phyloP scores from a whole-genome alignment of 1,140 invertebrate genomes.

The Macrotrachela quadricornifera region DNA sequence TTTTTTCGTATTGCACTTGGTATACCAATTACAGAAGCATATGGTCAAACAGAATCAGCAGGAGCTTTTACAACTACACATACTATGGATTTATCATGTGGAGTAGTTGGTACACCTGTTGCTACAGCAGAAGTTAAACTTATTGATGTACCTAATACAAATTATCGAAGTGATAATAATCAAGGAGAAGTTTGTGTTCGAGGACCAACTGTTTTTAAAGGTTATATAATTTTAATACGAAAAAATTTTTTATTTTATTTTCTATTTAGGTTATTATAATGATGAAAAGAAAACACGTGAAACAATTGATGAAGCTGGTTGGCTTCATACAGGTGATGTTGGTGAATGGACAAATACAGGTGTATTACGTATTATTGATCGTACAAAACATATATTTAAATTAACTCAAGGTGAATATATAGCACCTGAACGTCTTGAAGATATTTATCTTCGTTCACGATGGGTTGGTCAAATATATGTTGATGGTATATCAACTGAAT shows the following conservation, averaged over 20 bases:
- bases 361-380: slow-evolving; percentile 75
- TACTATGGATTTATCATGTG: slow-evolving; percentile 65
- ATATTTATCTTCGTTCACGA: slow-evolving; percentile 70
- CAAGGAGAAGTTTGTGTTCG: slow-evolving; percentile 49
- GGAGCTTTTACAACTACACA: slow-evolving; percentile 72
- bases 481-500: slow-evolving; percentile 40
- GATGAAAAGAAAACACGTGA: slow-evolving; percentile 28
- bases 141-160: slow-evolving; percentile 88
- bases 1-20: slow-evolving; percentile 78
- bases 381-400: slow-evolving; percentile 76
- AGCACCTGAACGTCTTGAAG: slow-evolving; percentile 94
- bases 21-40: slow-evolving; percentile 55
- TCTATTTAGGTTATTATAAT: neutral
- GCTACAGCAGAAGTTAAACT: slow-evolving; percentile 75
- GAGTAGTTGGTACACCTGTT: slow-evolving; percentile 72
- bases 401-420: slow-evolving; percentile 64
- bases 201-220: slow-evolving; percentile 48
- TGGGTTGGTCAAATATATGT: slow-evolving; percentile 87
- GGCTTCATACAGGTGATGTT: slow-evolving; percentile 32
- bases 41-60: slow-evolving; percentile 86
- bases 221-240: slow-evolving; percentile 41
- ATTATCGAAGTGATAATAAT: slow-evolving; percentile 52
- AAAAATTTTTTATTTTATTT: no score
- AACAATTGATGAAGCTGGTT: slow-evolving; percentile 31
- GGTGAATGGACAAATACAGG: slow-evolving; percentile 42